Conservation (phyloP, 1,140 invertebrate genomes). For the Drosophila busckii region DNA sequence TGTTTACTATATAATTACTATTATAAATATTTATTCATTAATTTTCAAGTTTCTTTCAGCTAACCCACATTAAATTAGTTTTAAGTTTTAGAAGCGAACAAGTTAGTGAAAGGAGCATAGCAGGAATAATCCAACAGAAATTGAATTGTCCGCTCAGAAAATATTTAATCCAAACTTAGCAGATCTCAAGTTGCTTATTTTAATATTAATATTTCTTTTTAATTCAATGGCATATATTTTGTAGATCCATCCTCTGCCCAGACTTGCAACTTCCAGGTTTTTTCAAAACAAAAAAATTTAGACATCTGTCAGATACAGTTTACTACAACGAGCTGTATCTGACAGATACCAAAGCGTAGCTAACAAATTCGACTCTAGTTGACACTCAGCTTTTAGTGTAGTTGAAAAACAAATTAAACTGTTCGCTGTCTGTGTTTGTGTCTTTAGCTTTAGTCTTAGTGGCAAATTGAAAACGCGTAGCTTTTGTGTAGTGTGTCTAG, state of each 20-base stretch:
- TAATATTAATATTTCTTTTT: too few relatives aligned
- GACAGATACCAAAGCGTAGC: constrained; percentile 66
- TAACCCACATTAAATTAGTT: constrained; percentile 3
- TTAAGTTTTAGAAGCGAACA: too few relatives aligned
- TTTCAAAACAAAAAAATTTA: constrained; percentile 43
- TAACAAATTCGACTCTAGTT: constrained; percentile 48
- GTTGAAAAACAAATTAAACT: not conserved
- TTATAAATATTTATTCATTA: constrained; percentile 17
- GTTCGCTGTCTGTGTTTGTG: too few relatives aligned
- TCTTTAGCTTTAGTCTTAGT: constrained; percentile 52
- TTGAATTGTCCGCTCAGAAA: too few relatives aligned
- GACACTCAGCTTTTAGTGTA: constrained; percentile 32
- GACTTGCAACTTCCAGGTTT: constrained; percentile 78
- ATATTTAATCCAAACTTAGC: not conserved
- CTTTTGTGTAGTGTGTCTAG: constrained; percentile 62
- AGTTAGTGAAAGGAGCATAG: too few relatives aligned
- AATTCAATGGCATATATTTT: constrained; percentile 52
- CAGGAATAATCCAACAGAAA: too few relatives aligned
- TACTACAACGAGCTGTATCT: constrained; percentile 58
- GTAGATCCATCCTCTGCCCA: constrained; percentile 78
- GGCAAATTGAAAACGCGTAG: constrained; percentile 31
- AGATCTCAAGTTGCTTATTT: too few relatives aligned
- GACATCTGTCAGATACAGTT: constrained; percentile 6
- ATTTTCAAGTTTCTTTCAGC: constrained; percentile 58
- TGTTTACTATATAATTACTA: not conserved